Percentiles rank a stretch among this genome's conserved stretches.
Conservation (phyloP, 2,888 invertebrate species). For the Agrilus mali region DNA sequence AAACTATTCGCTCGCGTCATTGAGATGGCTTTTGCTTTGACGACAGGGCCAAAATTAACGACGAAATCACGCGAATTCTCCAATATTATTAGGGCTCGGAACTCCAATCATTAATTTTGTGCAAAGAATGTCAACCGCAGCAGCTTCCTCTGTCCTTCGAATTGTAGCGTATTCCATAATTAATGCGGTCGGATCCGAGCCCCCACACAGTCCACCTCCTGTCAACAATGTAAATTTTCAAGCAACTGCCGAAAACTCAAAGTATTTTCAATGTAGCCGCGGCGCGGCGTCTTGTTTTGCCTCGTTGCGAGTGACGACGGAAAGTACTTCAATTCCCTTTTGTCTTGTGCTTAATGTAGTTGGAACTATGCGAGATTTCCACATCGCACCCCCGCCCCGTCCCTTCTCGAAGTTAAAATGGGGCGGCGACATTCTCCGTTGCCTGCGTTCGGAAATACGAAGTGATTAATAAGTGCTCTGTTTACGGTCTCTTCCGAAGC, state of each 20-base stretch:
- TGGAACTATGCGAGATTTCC: constrained; percentile 11
- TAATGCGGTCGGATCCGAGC: constrained; percentile 24
- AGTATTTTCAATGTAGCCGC: constrained; percentile 22
- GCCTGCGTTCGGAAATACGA: no score
- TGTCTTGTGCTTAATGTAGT: constrained; percentile 17
- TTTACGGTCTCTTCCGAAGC: no score
- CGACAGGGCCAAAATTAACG: no score
- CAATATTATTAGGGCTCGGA: constrained; percentile 6
- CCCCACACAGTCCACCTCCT: constrained; percentile 1
- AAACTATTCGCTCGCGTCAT: no score
- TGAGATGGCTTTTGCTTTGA: no score
- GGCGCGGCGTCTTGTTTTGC: constrained; percentile 11
- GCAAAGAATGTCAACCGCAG: constrained; percentile 29
- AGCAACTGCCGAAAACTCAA: constrained; percentile 23
- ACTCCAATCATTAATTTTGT: constrained; percentile 27
- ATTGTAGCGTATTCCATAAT: constrained; percentile 28
- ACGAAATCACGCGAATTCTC: no score
- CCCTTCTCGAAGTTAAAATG: no score
- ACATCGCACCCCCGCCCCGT: no score
- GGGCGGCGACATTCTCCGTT: no score
- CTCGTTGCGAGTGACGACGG: constrained; percentile 16
- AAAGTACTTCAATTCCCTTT: constrained; percentile 20
- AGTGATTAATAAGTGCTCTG: no score
- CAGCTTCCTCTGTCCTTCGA: constrained; percentile 20
- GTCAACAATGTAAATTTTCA: constrained; percentile 24